Base-by-base conservation (phyloP, 2,113 vertebrate species). In the Oryzias melastigma region DNA sequence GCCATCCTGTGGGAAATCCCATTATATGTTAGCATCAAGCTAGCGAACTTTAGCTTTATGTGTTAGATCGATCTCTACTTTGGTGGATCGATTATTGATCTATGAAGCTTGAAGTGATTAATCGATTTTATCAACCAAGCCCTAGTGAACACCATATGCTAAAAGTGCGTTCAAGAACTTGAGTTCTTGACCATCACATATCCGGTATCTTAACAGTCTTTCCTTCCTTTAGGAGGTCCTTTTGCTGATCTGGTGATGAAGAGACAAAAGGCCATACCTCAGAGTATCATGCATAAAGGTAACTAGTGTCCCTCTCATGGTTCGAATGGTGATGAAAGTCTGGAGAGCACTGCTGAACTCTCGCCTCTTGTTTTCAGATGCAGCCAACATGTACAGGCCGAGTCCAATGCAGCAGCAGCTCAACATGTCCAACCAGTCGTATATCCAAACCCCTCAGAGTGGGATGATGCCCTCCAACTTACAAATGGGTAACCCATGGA, bases 221-320 rank as follows among this genome's bases (percentile, higher is more conserved):
- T 46, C n/a, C 0, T 2, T 56, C 58, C 53, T 53, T 22, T 46
- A 87, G 88, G 68, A 64, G 54, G 52, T 42, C n/a, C 55, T 4
- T 74, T 85, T 58, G 4, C 62, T 49, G 52, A 58, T 20, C 48
- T 85, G 52, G 46, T 17, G 1, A 58, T 68, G 47, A 85, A 65
- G 57, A 78, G 88, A 43, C 77, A 75, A 1, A 90, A 83, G 62
- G 76, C 76, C 0, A 70, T 81, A 6, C 19, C 82, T 41, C 82
- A 79, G n/a, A 71, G 49, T 52, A 24, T 43, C 58, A 78, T 88
- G 59, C 85, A 81, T 51, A 88, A 77, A 77, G 90, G 91, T 92
- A 69, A 71, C 1, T 53, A 14, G 0, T 35, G 62, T 43, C 41
- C 22, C 14, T 18, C 41, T 2, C 15, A 27, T 12, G 10, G 5